Evolutionary conservation across 2,888 invertebrate species (phyloP).

Genomic region (Thymelicus lineola): DNA sequence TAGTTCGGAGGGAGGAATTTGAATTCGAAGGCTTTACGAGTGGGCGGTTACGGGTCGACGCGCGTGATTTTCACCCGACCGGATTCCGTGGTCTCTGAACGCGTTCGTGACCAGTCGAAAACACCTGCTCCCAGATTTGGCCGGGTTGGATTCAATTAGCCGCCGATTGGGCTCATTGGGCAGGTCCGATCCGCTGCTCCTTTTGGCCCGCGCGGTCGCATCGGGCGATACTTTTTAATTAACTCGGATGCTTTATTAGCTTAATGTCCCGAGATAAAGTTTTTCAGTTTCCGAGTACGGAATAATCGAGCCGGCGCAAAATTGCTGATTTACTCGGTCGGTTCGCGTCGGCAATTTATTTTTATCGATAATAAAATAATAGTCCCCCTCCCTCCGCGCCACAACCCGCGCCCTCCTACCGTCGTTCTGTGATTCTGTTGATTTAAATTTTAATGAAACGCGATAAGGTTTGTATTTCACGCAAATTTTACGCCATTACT

Average conservation of each 20-base stretch:
- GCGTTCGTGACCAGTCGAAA: constrained; percentile 55
- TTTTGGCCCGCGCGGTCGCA: constrained; percentile 62
- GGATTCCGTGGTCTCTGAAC: constrained; percentile 66
- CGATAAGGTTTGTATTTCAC: constrained; percentile 80
- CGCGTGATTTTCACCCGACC: constrained; percentile 74
- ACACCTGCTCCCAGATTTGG: constrained; percentile 67
- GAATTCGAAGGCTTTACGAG: constrained; percentile 74
- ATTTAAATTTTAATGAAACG: constrained; percentile 72
- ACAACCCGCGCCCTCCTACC: constrained; percentile 37
- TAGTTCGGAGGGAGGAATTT: constrained; percentile 68
- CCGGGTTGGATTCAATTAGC: constrained; percentile 78
- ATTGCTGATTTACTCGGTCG: constrained; percentile 50
- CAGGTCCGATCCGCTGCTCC: constrained; percentile 56
- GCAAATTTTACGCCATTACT: constrained; percentile 78
- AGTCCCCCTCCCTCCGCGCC: constrained; percentile 50
- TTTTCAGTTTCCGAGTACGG: constrained; percentile 62
- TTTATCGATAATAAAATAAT: constrained; percentile 68
- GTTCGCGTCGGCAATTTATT: constrained; percentile 53
- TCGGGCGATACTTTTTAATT: constrained; percentile 78
- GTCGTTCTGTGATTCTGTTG: constrained; percentile 52
- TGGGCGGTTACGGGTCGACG: constrained; percentile 71
- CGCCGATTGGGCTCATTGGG: constrained; percentile 68
- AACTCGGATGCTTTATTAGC: constrained; percentile 85
- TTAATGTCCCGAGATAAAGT: constrained; percentile 73
- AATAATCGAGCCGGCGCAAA: constrained; percentile 60